phyloP scores from a whole-genome alignment of 2,113 vertebrate genomes.

The Edolisoma coerulescens region DNA sequence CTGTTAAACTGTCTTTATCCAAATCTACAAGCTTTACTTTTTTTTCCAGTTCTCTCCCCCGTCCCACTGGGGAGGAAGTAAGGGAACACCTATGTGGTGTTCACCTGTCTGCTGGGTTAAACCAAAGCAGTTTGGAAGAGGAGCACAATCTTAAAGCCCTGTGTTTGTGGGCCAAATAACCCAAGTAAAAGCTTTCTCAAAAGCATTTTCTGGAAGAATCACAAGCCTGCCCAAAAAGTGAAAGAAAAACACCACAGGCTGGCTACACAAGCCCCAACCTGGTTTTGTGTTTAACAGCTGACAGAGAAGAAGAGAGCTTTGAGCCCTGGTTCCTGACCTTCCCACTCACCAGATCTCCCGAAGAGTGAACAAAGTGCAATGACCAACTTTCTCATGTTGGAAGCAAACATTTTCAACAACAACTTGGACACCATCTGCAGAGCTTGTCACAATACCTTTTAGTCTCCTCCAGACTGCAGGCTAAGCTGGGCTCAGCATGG shows the following conservation, averaged over 20 bases:
- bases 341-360: neutral
- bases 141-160: neutral
- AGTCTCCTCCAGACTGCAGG: neutral
- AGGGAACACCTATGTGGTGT: neutral
- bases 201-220: neutral
- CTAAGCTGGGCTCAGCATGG: fast-evolving
- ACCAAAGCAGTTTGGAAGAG: neutral
- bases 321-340: neutral
- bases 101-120: neutral
- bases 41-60: neutral
- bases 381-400: neutral
- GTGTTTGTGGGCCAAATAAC: neutral
- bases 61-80: neutral
- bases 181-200: neutral
- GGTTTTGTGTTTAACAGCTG: neutral
- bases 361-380: fast-evolving
- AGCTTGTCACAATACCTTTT: neutral
- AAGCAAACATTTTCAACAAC: neutral
- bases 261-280: neutral
- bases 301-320: neutral
- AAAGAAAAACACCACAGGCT: neutral
- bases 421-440: fast-evolving
- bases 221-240: neutral
- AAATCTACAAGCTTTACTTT: neutral
- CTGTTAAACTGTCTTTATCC: neutral